A percentile compares a stretch with the other conserved stretches of the same genome.
Evolutionary conservation across 2,888 invertebrate species (phyloP).

Genomic region (Drosophila nigricruria): DNA sequence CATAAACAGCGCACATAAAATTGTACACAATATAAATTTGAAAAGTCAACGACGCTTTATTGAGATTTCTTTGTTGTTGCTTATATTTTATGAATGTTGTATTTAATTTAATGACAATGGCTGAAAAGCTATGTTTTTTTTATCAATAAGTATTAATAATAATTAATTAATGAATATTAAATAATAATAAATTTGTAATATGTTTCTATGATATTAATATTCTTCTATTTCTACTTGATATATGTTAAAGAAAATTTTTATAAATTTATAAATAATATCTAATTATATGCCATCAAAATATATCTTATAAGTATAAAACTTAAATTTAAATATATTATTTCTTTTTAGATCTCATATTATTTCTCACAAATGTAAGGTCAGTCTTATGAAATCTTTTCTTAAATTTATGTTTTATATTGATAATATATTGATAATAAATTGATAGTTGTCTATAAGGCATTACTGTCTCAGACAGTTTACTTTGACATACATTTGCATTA

Average conservation of each 20-base stretch:
- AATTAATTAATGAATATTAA: no score
- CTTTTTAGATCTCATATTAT: not conserved
- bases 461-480: slow-evolving; percentile 26
- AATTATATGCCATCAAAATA: no score
- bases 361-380: not conserved
- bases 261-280: no score
- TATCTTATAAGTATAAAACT: no score
- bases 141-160: no score
- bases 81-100: not conserved
- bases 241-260: no score
- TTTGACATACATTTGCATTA: slow-evolving; percentile 35
- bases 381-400: not conserved
- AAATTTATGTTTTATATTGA: no score
- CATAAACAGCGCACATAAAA: slow-evolving; percentile 63
- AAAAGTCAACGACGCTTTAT: slow-evolving; percentile 61
- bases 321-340: not conserved
- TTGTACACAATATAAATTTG: slow-evolving; percentile 68
- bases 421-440: no score
- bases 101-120: not conserved
- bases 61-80: slow-evolving; percentile 31
- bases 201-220: not conserved
- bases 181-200: no score
- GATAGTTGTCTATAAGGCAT: no score
- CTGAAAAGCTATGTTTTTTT: not conserved
- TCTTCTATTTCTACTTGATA: not conserved